phyloP scores from a whole-genome alignment of 1,140 invertebrate species.

The Chironomus tepperi region DNA sequence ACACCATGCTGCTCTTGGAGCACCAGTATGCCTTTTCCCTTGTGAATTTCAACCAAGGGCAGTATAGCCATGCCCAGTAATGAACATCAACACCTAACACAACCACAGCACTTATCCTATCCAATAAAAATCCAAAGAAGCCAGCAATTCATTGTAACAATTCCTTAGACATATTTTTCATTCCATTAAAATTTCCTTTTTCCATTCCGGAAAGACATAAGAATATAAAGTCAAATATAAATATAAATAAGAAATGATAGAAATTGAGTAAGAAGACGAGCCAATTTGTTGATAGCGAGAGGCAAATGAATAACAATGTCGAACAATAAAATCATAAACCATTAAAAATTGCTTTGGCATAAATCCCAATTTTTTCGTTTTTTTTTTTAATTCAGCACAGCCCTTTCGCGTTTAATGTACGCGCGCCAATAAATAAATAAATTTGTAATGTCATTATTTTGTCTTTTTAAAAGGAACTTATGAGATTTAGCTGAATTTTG shows the following conservation, averaged over 20 bases:
- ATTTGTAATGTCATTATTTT: neutral
- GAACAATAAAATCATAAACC: constrained; percentile 21
- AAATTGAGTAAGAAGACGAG: neutral
- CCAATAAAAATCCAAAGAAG: too few relatives aligned
- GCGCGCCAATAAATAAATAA: constrained; percentile 19
- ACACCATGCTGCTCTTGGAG: too few relatives aligned
- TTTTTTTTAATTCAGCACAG: too few relatives aligned
- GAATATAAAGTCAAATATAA: neutral
- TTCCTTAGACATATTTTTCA: too few relatives aligned
- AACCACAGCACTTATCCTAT: too few relatives aligned
- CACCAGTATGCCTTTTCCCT: too few relatives aligned
- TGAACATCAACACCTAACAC: too few relatives aligned
- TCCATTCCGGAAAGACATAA: constrained; percentile 12
- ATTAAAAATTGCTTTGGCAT: constrained; percentile 23
- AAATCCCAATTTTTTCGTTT: constrained; percentile 22
- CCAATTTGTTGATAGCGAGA: constrained; percentile 20
- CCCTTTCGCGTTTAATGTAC: neutral
- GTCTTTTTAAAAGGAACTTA: neutral
- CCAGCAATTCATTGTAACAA: neutral
- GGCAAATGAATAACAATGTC: constrained; percentile 1
- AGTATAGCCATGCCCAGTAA: too few relatives aligned
- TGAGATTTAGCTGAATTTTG: neutral
- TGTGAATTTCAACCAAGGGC: too few relatives aligned
- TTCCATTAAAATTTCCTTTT: too few relatives aligned
- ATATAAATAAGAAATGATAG: constrained; percentile 18